phyloP scores from a whole-genome alignment of 2,113 vertebrate genomes.

The Neofelis nebulosa region DNA sequence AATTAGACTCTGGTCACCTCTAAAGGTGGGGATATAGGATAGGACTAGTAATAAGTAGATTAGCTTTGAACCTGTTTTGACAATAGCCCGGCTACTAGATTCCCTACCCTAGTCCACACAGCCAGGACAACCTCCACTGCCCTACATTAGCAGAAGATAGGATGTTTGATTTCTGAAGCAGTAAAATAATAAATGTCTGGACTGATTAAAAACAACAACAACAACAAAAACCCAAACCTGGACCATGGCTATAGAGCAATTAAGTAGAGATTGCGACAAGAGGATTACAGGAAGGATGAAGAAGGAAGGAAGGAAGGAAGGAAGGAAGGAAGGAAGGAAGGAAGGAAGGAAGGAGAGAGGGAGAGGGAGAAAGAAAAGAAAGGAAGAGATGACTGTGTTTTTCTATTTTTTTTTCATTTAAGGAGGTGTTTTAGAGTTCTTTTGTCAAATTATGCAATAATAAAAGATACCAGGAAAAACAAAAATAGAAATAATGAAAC shows the following conservation, averaged over 20 bases:
- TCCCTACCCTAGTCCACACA: neutral
- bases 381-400: neutral
- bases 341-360: too few species aligned
- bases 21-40: rapidly evolving
- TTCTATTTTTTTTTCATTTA: neutral
- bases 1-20: neutral
- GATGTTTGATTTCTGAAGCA: neutral
- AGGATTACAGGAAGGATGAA: neutral
- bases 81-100: neutral
- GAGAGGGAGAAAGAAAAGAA: too few species aligned
- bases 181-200: neutral
- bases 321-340: too few species aligned
- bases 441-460: neutral
- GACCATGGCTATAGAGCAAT: neutral
- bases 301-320: neutral
- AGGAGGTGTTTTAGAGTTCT: neutral
- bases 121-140: neutral
- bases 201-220: neutral
- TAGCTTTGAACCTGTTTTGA: neutral
- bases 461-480: neutral
- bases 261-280: neutral
- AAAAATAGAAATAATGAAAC: neutral
- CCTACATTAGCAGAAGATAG: neutral
- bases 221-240: neutral
- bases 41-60: neutral